Evolutionary conservation across 2,113 vertebrate genomes (phyloP).

Genomic region (Bombycilla garrulus): DNA sequence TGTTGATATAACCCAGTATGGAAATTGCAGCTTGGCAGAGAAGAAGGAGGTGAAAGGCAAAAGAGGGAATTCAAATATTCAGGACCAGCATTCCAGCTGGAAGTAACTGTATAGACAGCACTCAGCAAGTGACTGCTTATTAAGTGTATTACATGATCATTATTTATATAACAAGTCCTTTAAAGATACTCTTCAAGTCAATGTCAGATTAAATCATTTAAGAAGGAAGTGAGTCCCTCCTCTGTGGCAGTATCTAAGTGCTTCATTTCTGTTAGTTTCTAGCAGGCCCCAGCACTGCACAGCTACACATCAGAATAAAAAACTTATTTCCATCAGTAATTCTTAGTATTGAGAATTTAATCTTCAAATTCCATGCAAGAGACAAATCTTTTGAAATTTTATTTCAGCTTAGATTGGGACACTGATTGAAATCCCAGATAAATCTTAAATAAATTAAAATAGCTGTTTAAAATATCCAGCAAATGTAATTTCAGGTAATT

Average conservation of each 20-base stretch:
- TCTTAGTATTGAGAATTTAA: not conserved
- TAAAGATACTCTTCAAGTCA: not conserved
- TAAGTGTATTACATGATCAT: not conserved
- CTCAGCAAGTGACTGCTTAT: not conserved
- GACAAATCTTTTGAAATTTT: not conserved
- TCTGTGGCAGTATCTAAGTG: not conserved
- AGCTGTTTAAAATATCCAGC: not conserved
- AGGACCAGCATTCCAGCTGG: not conserved
- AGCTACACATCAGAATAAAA: not conserved
- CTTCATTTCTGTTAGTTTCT: not conserved
- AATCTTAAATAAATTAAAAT: not conserved
- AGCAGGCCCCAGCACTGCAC: not conserved
- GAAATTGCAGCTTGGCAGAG: slow-evolving; percentile 18
- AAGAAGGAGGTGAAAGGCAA: slow-evolving; percentile 5
- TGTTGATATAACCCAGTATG: not conserved
- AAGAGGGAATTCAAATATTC: not conserved
- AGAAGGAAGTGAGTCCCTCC: not conserved
- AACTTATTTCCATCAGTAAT: not conserved
- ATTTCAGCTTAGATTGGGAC: not conserved
- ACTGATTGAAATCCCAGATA: not conserved
- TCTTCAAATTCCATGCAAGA: not conserved
- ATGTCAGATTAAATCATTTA: not conserved
- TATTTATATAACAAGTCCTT: not conserved
- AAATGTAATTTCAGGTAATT: not conserved
- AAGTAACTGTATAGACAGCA: not conserved